Evolutionary conservation across 2,888 invertebrate genomes (phyloP).

Genomic region (Cryptosula pallasiana): DNA sequence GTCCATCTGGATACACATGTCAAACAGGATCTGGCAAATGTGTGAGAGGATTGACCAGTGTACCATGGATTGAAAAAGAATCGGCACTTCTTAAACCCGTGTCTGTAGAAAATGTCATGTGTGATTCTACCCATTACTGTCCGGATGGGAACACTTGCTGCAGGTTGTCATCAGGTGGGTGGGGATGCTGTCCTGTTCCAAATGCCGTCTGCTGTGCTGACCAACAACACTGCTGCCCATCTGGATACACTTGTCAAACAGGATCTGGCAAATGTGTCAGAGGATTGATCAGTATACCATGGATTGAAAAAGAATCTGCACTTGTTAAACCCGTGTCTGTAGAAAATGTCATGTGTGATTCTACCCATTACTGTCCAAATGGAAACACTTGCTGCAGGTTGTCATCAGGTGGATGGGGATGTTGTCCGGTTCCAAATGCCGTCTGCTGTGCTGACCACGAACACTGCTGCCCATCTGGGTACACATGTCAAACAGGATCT

Average conservation of each 20-base stretch:
- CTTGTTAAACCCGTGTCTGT: neutral
- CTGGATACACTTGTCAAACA: constrained; percentile 30
- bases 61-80: constrained; percentile 27
- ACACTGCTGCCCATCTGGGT: constrained; percentile 34
- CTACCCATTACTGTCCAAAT: constrained; percentile 31
- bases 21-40: constrained; percentile 5
- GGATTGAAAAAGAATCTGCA: constrained; percentile 8
- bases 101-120: neutral
- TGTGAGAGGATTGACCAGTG: neutral
- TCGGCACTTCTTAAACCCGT: neutral
- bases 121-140: constrained; percentile 31
- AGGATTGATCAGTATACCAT: constrained; percentile 1
- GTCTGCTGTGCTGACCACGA: constrained; percentile 33
- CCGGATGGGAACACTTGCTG: constrained; percentile 41
- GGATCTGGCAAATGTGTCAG: constrained; percentile 26
- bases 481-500: constrained; percentile 30
- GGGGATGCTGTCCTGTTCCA: constrained; percentile 45
- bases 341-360: constrained; percentile 31
- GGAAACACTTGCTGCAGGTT: constrained; percentile 41
- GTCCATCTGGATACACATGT: constrained; percentile 31
- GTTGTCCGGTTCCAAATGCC: constrained; percentile 42
- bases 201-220: constrained; percentile 39
- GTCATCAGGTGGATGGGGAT: constrained; percentile 36
- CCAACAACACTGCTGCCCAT: constrained; percentile 35
- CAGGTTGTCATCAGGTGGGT: constrained; percentile 32